Percentiles rank a stretch among this genome's conserved stretches.
Conservation (phyloP, 2,797 vertebrate species). For the Hypotaenidia philippensis region DNA sequence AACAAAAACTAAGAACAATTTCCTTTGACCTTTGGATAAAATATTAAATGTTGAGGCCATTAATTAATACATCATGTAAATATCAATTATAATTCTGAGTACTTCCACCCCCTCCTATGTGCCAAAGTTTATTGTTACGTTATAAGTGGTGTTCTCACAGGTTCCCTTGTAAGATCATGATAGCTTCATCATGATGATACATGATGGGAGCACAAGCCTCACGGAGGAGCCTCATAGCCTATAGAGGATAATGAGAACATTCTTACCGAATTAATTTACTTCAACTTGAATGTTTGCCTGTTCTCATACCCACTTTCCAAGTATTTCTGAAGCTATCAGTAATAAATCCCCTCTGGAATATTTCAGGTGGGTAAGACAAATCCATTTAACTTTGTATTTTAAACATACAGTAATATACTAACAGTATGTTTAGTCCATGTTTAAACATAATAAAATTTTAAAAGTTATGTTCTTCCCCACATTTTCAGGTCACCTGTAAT, state of each 20-base stretch:
- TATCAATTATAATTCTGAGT: not conserved
- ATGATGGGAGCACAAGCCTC: rapidly evolving
- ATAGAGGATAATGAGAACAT: not conserved
- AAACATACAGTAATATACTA: not conserved
- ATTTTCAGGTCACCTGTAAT: not conserved
- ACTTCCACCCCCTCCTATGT: not conserved
- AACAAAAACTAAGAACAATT: not conserved
- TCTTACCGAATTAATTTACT: not conserved
- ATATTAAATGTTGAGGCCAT: not conserved
- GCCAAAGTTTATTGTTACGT: not conserved
- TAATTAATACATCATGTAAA: not conserved
- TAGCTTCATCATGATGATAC: not conserved
- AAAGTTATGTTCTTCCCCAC: rapidly evolving
- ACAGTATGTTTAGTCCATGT: not conserved
- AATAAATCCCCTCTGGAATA: not conserved
- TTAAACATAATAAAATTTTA: not conserved
- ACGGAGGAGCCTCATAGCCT: not conserved
- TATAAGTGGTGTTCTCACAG: not conserved
- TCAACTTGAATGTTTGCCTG: not conserved
- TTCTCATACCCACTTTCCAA: not conserved
- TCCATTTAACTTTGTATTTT: not conserved
- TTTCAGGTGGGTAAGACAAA: not conserved
- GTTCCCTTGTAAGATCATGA: not conserved
- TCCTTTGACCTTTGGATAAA: not conserved
- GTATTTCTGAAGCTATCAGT: not conserved